phyloP scores from a whole-genome alignment of 92 coral and sea anemone species.

The Porites divaricata region DNA sequence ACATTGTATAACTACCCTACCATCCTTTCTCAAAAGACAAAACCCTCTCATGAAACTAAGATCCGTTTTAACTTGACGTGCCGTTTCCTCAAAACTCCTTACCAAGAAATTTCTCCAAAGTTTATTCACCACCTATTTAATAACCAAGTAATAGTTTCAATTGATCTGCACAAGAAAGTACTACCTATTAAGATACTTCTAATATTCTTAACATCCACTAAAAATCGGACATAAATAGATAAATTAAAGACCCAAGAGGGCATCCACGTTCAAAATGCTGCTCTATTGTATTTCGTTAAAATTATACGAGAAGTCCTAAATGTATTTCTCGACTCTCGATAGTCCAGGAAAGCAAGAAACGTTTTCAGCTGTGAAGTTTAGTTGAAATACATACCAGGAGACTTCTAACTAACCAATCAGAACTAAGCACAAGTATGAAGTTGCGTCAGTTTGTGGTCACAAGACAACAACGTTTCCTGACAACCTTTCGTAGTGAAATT shows the following conservation, averaged over 20 bases:
- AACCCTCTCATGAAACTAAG: no score
- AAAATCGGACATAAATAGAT: conserved; percentile 33
- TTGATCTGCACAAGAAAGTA: background rate
- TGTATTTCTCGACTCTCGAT: background rate
- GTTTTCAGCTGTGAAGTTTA: background rate
- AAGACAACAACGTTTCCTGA: background rate
- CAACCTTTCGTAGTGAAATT: background rate
- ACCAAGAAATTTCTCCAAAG: background rate
- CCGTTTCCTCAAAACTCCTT: background rate
- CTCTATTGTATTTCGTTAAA: background rate
- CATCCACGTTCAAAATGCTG: background rate
- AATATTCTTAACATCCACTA: background rate
- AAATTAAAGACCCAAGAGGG: conserved; percentile 13
- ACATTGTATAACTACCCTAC: background rate
- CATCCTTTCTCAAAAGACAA: background rate
- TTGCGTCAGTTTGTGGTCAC: background rate
- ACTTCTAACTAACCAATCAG: background rate
- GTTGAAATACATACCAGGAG: background rate
- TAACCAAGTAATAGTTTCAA: background rate
- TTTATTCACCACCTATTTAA: background rate
- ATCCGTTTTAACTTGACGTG: no score
- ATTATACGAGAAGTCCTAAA: background rate
- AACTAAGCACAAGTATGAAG: background rate
- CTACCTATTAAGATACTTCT: background rate
- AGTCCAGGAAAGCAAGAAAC: conserved; percentile 2